Conservation (phyloP, 2,113 vertebrate species). For the Periophthalmodon schlosseri region DNA sequence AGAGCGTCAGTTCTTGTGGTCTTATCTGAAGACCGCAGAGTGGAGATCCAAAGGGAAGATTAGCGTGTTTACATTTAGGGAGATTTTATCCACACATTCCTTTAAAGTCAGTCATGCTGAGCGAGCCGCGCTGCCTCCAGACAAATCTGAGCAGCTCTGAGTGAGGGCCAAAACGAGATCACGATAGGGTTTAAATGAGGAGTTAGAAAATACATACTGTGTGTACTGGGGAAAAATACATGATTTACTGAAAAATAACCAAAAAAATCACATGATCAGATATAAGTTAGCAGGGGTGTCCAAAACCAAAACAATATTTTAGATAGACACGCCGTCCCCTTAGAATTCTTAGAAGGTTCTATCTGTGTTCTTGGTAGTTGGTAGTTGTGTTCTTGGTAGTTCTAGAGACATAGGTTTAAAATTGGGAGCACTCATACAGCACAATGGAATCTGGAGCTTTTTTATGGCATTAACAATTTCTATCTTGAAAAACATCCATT, state of each 20-base stretch:
- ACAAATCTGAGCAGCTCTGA: conserved; percentile 32
- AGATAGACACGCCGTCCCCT: too few relatives aligned
- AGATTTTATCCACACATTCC: conserved; percentile 60
- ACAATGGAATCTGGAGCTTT: too few relatives aligned
- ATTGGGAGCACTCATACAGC: too few relatives aligned
- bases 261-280: not conserved
- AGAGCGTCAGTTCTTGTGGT: conserved; percentile 20
- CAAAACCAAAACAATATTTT: too few relatives aligned
- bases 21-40: conserved; percentile 43
- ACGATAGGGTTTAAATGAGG: not conserved
- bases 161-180: conserved; percentile 23
- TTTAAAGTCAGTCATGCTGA: conserved; percentile 42
- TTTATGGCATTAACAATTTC: too few relatives aligned
- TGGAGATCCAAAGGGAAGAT: conserved; percentile 55
- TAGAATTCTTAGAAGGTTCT: too few relatives aligned
- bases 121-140: conserved; percentile 30
- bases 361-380: too few relatives aligned
- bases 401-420: too few relatives aligned
- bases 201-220: not conserved
- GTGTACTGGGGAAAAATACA: not conserved
- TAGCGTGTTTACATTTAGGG: conserved; percentile 52
- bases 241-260: not conserved
- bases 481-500: too few relatives aligned
- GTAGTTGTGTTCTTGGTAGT: too few relatives aligned
- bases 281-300: not conserved